Base-by-base conservation (phyloP, 2,888 invertebrate genomes). In the Phlogophora meticulosa region DNA sequence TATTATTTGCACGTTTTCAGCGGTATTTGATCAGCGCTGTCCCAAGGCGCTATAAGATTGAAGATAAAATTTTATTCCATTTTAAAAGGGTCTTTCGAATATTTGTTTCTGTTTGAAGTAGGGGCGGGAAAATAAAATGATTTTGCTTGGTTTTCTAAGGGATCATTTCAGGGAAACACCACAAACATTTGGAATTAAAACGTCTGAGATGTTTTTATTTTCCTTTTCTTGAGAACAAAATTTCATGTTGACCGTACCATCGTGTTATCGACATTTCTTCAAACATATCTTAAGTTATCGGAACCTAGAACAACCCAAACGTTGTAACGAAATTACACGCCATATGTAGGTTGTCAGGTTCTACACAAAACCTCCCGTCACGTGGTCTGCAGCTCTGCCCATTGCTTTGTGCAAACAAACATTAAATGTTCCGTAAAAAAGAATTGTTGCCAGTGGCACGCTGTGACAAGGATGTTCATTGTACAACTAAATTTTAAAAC, bases 61-160 rank as follows among this genome's bases (percentile, higher is more conserved):
- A 61, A 58, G 45, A 66, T 61, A 46, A 76, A 70, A 75, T 60
- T 57, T 72, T 61, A 57, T 49, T 60, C 45, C 48, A 55, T 49
- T 76, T 75, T 43, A 55, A 53, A 75, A 72, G 48, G 45, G 61
- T 57, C 48, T 45, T 38, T 34, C 15, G 9, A 38, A 70, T 45
- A 63, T 72, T 76, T 55, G 34, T 60, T 58, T 70, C 20, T 76
- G 45, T 76, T 76, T 71, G 66, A 34, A 61, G 22, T 15, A 9
- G 15, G 11, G 13, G 9, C n/a, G n/a, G 46, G 15, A 52, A 64
- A 51, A 32, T 34, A 48, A 34, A 32, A 42, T 40, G 38, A 32
- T 40, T 36, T 72, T 64, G 34, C 45, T 56, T 40, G 24, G 49
- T 56, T 51, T 24, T 22, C 24, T 32, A 49, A 63, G 49, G 34